Conservation (phyloP, 2,797 vertebrate species). For the Linurgus olivaceus region DNA sequence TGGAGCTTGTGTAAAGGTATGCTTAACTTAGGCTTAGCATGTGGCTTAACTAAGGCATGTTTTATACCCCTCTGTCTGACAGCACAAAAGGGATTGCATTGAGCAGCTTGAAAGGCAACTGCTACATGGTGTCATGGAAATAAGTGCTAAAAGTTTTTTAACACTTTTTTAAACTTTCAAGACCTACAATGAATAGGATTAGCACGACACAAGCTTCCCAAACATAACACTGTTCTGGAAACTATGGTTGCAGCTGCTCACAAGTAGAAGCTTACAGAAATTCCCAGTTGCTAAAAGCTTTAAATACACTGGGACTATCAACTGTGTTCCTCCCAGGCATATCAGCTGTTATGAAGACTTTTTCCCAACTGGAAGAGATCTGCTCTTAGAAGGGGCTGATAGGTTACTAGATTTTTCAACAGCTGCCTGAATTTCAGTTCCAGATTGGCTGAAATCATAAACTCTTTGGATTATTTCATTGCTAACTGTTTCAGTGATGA, state of each 20-base stretch:
- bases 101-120: neutral
- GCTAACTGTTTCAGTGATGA: neutral
- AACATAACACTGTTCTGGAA: neutral
- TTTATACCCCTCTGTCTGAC: neutral
- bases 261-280: neutral
- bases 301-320: neutral
- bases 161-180: neutral
- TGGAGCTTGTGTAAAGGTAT: neutral
- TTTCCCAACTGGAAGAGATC: neutral
- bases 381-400: neutral
- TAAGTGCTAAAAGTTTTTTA: neutral
- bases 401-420: neutral
- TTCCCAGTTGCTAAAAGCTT: neutral
- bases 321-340: neutral
- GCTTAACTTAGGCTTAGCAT: neutral
- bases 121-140: neutral
- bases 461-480: neutral
- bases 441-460: neutral
- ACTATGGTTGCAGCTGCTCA: neutral
- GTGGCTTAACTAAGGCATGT: neutral
- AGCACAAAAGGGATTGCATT: neutral
- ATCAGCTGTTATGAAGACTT: neutral
- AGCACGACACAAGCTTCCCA: fast-evolving
- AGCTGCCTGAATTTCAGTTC: neutral
- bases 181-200: neutral